Base-by-base conservation (phyloP, 2,113 vertebrate genomes). In the Malurus alboscapulatus region DNA sequence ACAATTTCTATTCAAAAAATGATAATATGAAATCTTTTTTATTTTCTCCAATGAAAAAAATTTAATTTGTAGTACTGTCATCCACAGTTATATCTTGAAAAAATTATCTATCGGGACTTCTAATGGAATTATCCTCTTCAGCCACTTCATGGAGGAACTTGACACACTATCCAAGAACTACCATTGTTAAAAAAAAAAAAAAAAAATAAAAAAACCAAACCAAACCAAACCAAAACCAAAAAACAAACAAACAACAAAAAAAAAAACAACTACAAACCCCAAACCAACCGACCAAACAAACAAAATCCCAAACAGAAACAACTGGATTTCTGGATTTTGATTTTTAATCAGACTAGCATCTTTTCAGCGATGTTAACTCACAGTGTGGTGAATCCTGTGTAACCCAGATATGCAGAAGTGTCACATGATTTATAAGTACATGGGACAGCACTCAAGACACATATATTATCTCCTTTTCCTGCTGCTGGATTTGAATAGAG, bases 21-120 rank as follows among this genome's bases (percentile, higher is more conserved):
- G 2, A 11, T 66, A 57, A 47, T 29, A 47, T 2, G 0, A 67
- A 78, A 71, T 51, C 0, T 74, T 55, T 78, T 63, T 13, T 0
- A 44, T 81, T 40, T 30, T 25, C 1, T 47, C 5, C 63, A 51
- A 61, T 65, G 9, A 78, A 67, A 81, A 53, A 4, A 48, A 65
- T 25, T 71, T 20, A 62, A 27, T 7, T 14, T 74, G 3, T 84
- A 85, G 34, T 66, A 18, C 7, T 75, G 12, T 14, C 67, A 42
- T 18, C 6, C 14, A 40, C 21, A 89, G 4, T 44, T 87, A 32
- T 72, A 69, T 61, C 7, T 69, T 47, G 24, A 12, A 76, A 76
- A 90, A 73, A 40, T 8, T 27, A 53, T 65, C 27, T 65, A 30
- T 83, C 34, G 66, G 57, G 47, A 6, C 1, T 85, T 95, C 20